Conservation (phyloP, 2,888 invertebrate species). For the Dasysyrphus albostriatus region DNA sequence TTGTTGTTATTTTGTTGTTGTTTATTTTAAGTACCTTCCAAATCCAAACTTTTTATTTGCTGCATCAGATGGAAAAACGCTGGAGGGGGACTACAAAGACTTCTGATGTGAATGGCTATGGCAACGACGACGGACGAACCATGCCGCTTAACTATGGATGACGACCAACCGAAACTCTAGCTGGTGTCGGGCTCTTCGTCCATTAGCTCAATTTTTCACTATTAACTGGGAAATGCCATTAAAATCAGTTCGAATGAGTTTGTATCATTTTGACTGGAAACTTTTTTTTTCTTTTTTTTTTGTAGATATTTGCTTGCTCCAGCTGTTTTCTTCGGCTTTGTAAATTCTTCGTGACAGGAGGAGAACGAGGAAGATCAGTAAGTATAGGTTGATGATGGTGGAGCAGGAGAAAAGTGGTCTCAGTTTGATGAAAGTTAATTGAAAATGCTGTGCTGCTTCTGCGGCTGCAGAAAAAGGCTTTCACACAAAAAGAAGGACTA, state of each 20-base stretch:
- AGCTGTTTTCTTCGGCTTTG: constrained; percentile 20
- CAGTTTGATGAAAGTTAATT: constrained; percentile 58
- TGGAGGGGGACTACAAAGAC: neutral
- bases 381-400: neutral
- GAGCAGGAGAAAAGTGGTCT: constrained; percentile 13
- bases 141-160: neutral
- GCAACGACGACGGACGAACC: neutral
- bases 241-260: constrained; percentile 73
- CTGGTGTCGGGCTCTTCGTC: constrained; percentile 19
- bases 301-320: neutral
- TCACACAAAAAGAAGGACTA: neutral
- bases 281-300: constrained; percentile 20
- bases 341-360: constrained; percentile 12
- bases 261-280: constrained; percentile 68
- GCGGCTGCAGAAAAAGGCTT: neutral
- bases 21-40: constrained; percentile 60
- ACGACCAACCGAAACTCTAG: neutral
- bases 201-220: constrained; percentile 65
- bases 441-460: constrained; percentile 36
- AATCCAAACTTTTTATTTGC: constrained; percentile 45
- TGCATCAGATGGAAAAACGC: constrained; percentile 12
- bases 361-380: neutral
- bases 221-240: constrained; percentile 69
- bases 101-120: neutral
- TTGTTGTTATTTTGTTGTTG: constrained; percentile 28